Evolutionary conservation across 2,797 vertebrate species (phyloP).

Genomic region (Pangasius mekongensis): DNA sequence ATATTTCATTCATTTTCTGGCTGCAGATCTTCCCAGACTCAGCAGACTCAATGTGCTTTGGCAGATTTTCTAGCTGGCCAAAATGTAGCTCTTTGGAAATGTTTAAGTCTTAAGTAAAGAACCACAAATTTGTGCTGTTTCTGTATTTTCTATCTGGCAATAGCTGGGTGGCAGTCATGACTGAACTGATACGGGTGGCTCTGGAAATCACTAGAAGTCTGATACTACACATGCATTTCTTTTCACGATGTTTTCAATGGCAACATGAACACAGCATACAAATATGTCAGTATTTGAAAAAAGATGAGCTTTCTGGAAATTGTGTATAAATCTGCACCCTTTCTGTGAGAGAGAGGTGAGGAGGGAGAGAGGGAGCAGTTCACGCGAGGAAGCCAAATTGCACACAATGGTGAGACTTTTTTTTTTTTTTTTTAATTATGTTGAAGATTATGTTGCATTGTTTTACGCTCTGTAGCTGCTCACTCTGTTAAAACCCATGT

Average conservation of each 20-base stretch:
- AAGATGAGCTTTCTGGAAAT: neutral
- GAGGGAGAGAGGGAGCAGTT: neutral
- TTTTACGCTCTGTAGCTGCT: neutral
- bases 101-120: neutral
- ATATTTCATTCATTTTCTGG: neutral
- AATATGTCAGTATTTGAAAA: neutral
- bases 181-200: neutral
- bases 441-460: neutral
- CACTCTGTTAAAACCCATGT: neutral
- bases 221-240: neutral
- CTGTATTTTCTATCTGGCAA: neutral
- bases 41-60: slow-evolving; percentile 1
- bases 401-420: neutral
- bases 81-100: neutral
- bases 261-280: neutral
- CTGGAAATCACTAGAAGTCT: neutral
- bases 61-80: neutral
- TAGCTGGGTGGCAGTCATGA: neutral
- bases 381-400: neutral
- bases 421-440: neutral
- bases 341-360: neutral
- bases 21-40: neutral
- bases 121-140: neutral
- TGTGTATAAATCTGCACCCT: neutral
- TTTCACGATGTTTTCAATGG: neutral